Conservation (phyloP, 1,140 invertebrate species). For the Planococcus citri region DNA sequence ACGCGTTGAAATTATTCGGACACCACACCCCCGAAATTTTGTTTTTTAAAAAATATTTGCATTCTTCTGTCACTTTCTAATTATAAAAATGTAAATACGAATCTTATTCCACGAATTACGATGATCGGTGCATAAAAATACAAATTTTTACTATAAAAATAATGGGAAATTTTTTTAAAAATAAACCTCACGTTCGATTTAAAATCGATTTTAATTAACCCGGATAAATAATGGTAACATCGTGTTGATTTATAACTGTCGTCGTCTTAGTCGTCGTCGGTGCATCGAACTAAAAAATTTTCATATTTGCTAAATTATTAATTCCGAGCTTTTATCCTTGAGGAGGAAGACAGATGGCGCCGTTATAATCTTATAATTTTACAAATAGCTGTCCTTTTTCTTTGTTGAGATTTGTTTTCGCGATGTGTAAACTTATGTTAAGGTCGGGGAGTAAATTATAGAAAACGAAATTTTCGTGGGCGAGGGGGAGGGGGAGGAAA, state of each 20-base stretch:
- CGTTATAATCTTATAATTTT: background rate
- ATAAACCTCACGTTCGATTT: too few relatives aligned
- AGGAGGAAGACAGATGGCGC: background rate
- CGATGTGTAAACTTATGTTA: background rate
- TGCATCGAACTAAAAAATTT: background rate
- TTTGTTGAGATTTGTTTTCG: background rate
- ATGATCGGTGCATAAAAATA: too few relatives aligned
- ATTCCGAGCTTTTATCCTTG: background rate
- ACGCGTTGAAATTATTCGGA: background rate
- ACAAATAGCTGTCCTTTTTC: background rate
- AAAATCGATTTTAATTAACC: too few relatives aligned
- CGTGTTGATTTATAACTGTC: too few relatives aligned
- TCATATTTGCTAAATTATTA: background rate
- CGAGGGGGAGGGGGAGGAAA: too few relatives aligned
- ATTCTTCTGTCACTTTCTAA: background rate
- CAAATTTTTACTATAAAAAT: too few relatives aligned
- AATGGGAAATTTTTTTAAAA: too few relatives aligned
- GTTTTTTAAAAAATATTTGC: background rate
- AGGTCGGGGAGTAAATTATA: constrained; percentile 2
- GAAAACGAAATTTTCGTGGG: background rate
- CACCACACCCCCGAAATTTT: background rate
- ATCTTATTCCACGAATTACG: background rate
- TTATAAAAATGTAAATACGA: background rate
- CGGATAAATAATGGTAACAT: too few relatives aligned
- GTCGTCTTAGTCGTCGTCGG: too few relatives aligned